Percentiles rank a stretch among this genome's conserved stretches.
phyloP scores from a whole-genome alignment of 2,888 invertebrate genomes.

The Sarcophaga caerulescens region DNA sequence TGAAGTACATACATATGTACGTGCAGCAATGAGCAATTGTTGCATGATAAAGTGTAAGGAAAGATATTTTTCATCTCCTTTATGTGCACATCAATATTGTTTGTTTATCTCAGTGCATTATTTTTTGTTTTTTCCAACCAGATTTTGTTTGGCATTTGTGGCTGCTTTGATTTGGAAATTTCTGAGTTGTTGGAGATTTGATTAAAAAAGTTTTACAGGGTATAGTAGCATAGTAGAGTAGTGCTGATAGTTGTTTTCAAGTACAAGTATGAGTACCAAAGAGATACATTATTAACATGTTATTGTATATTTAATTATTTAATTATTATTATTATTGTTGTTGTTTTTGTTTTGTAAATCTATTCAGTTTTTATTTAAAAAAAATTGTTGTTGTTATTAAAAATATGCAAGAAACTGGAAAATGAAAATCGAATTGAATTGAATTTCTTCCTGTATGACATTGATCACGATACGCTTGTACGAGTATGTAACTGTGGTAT shows the following conservation, averaged over 20 bases:
- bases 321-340: not conserved
- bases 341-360: not conserved
- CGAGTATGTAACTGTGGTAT: conserved; percentile 5
- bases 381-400: conserved; percentile 16
- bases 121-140: not conserved
- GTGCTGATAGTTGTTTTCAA: not conserved
- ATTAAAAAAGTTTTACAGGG: conserved; percentile 48
- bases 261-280: not conserved
- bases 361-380: not conserved
- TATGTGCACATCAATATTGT: not conserved
- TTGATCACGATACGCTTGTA: conserved; percentile 71
- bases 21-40: not conserved
- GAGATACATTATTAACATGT: conserved; percentile 35
- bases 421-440: not conserved
- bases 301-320: conserved; percentile 48
- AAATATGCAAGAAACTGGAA: conserved; percentile 43
- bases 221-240: not conserved
- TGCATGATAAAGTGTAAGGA: not conserved
- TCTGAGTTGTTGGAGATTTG: not conserved
- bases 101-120: not conserved
- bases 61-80: not conserved
- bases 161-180: conserved; percentile 1
- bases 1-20: not conserved
- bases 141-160: conserved; percentile 13
- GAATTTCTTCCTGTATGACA: conserved; percentile 76